Base-by-base conservation (phyloP, 2,113 vertebrate genomes). In the Pseudorectes ferrugineus region DNA sequence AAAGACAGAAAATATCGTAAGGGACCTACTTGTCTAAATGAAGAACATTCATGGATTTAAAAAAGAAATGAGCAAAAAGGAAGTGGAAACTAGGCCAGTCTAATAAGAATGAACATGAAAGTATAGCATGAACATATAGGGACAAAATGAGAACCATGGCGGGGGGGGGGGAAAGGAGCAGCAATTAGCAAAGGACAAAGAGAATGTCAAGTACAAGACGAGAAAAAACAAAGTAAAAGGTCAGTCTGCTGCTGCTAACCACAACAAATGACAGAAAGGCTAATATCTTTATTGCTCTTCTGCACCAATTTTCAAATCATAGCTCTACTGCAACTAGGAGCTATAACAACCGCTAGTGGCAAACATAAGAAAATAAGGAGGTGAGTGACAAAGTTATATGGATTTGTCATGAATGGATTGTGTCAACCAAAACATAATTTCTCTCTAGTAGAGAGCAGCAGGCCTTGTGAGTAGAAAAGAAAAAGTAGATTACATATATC, bases 51-150 rank as follows among this genome's bases (percentile, higher is more conserved):
- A 55, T 71, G 71, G 84, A 71, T 92, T 92, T 87, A 29, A 91
- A 74, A 94, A 86, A 71, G 3, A 89, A 95, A 80, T 54, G 11
- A 91, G 19, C 11, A 71, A 70, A 90, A 95, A 89, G 19, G 43
- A 89, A 94, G 43, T 46, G 9, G 33, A 94, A 96, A 95, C 24
- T 84, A 87, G 84, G 84, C 38, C 80, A 91, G 51, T 40, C 59
- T 92, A 94, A 92, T 96, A 85, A 89, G 72, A 31, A 80, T 84
- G 35, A 94, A 87, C 72, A 91, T 74, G 77, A 91, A 95, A 95
- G 67, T 74, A 33, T 18, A 71, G 26, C 35, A 46, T 43, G 46
- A 88, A 42, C 10, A 68, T 85, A 52, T 4, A 66, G 76, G 55
- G 38, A 80, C 11, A 91, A 88, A 88, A 84, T 54, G 25, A 86